Base-by-base conservation (phyloP, 2,797 vertebrate genomes). In the Geotrypetes seraphini region DNA sequence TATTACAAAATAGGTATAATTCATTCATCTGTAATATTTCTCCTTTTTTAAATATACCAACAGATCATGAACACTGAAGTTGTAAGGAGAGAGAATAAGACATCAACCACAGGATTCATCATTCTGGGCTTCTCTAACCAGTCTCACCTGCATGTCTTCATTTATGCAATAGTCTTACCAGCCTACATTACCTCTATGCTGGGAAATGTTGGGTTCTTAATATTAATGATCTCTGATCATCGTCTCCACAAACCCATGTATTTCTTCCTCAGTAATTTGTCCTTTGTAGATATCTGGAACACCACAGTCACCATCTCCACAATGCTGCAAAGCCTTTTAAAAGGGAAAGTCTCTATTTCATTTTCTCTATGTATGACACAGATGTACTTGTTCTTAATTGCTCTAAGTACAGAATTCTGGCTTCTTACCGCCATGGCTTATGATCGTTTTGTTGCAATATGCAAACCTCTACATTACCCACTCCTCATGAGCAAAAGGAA, bases 391-490 rank as follows among this genome's bases (percentile, higher is more conserved):
- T n/a, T n/a, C n/a, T n/a, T n/a, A n/a, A n/a, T n/a, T n/a, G 1
- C 10, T 44, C 16, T 42, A 41, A 6, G 46, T 52, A 11, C 46
- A 0, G 36, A 49, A 13, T 49, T 51, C 12, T 26, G 49, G 8
- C 29, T 49, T 6, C 19, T 54, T 24, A 27, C 42, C 3, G 13
- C 50, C 11, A 50, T 55, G 47, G 33, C 42, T 16, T 59, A 38
- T 49, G 57, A 65, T 16, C 2, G 30, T 11, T 56, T 53, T 1
- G n/a, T 43, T 2, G 54, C 51, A 43, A 55, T 60, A 21, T 55
- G 42, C 4, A 47, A 47, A 7, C 50, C 57, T 4, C 34, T 60
- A 2, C 36, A 52, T 25, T 55, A 55, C 29, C 13, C 41, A 11
- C 15, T 13, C 4, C 33, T 45, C 21, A 53, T 59, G 55, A 60